Evolutionary conservation across 1,140 invertebrate genomes (phyloP).

Genomic region (Fopius arisanus): DNA sequence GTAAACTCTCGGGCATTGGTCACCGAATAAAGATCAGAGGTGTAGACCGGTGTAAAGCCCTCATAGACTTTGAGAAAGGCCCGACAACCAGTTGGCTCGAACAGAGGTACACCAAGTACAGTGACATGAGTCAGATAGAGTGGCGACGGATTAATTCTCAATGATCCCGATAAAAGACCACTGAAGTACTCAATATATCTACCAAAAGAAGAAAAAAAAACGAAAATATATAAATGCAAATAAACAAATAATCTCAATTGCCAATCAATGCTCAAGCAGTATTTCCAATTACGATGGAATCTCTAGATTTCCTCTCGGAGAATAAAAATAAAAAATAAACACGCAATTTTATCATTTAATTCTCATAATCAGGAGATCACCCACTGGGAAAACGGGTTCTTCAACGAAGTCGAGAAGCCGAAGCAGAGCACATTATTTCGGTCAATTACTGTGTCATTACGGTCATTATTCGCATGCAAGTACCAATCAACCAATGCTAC

Average conservation of each 20-base stretch:
- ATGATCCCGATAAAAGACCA: constrained; percentile 85
- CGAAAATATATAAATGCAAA: constrained; percentile 29
- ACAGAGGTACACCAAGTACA: constrained; percentile 83
- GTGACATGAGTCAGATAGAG: constrained; percentile 87
- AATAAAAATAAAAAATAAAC: neutral
- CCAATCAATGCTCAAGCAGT: neutral
- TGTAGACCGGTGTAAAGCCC: constrained; percentile 87
- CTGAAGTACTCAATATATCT: constrained; percentile 92
- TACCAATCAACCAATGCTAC: neutral
- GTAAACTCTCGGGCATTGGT: constrained; percentile 72
- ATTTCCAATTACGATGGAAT: constrained; percentile 1
- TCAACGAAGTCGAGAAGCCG: neutral
- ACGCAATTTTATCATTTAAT: neutral
- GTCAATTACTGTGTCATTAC: constrained; percentile 15
- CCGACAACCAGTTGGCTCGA: constrained; percentile 76
- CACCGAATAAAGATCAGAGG: constrained; percentile 70
- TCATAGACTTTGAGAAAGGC: constrained; percentile 86
- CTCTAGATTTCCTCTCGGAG: neutral
- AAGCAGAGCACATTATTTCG: neutral
- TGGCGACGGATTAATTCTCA: constrained; percentile 85
- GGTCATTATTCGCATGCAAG: constrained; percentile 5
- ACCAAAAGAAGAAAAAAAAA: too few species aligned
- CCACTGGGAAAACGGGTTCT: neutral
- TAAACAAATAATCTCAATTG: constrained; percentile 7
- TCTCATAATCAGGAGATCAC: neutral